Base-by-base conservation (phyloP, 2,113 vertebrate genomes). In the Hepsetus odoe region DNA sequence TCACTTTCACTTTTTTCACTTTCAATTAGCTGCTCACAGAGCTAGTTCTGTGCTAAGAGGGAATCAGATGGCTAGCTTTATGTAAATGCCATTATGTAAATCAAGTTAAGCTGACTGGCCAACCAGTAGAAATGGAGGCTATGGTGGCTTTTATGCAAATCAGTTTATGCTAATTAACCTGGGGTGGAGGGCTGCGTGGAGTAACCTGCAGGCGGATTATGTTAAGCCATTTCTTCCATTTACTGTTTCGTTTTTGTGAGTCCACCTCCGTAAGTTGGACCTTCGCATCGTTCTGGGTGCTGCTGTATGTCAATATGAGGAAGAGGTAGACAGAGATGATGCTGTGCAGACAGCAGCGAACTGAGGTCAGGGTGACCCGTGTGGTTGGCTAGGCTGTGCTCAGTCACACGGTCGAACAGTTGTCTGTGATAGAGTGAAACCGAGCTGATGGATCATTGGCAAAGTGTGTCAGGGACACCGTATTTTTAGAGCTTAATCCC, bases 381-480 rank as follows among this genome's bases (percentile, higher is more conserved):
- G 72, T 11, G 32, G 28, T 30, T 62, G 1, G 30, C 55, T 32
- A 20, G 38, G 30, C 59, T 64, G 61, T 12, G 77, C 82, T 80
- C 74, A 72, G 79, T 85, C 84, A 81, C 82, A 81, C 73, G 46
- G 42, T 49, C 46, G 3, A 28, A 40, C 80, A 81, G 59, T 85
- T 69, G 83, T 76, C 79, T 85, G 81, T 86, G 87, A 86, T 85
- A 72, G 79, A 77, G 79, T 81, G 58, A 69, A 81, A 89, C 69
- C 72, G 72, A 79, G 72, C 80, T 82, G 89, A 90, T 77, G 85
- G 88, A 87, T 88, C 38, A 66, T 70, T 73, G 83, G 62, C 83
- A 89, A 93, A 91, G 85, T 91, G 88, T 92, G 91, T 93, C 91
- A 92, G 91, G 91, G 91, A 91, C 90, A 86, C 74, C 78, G 38